Conservation (phyloP, 2,888 invertebrate genomes). For the Cryptocephalus moraei region DNA sequence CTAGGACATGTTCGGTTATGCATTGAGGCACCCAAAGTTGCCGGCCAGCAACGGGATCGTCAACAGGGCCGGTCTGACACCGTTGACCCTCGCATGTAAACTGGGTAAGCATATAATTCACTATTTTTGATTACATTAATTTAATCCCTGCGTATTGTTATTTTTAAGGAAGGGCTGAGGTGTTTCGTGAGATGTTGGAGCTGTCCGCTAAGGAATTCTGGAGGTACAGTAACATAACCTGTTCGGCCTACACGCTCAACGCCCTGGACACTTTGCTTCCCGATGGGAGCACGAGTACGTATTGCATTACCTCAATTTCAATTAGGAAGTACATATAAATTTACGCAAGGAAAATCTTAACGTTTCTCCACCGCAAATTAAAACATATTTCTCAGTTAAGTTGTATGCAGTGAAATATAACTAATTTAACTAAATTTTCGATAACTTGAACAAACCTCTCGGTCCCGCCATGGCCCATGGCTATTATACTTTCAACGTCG, state of each 20-base stretch:
- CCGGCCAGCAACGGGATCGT: constrained; percentile 87
- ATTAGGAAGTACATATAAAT: no score
- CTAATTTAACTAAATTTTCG: no score
- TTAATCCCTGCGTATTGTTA: not conserved
- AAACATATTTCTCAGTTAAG: no score
- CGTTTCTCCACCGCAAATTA: no score
- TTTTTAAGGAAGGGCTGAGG: constrained; percentile 67
- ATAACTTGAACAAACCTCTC: no score
- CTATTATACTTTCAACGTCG: no score
- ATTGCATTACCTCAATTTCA: no score
- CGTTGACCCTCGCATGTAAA: constrained; percentile 92
- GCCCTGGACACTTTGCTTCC: constrained; percentile 92
- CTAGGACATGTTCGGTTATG: constrained; percentile 98
- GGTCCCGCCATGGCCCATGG: no score
- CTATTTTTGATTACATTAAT: not conserved
- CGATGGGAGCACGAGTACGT: constrained; percentile 88
- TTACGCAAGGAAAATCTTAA: no score
- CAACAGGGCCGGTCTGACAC: constrained; percentile 86
- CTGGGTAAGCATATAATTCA: no score
- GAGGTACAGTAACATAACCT: constrained; percentile 97
- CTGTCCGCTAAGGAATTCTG: constrained; percentile 92
- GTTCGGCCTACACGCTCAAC: constrained; percentile 94
- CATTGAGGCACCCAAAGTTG: constrained; percentile 84
- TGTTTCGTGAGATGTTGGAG: constrained; percentile 97
- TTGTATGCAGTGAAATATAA: no score